A percentile compares a stretch with the other conserved stretches of the same genome.
phyloP scores from a whole-genome alignment of 2,113 vertebrate species.

The Etia nguti region DNA sequence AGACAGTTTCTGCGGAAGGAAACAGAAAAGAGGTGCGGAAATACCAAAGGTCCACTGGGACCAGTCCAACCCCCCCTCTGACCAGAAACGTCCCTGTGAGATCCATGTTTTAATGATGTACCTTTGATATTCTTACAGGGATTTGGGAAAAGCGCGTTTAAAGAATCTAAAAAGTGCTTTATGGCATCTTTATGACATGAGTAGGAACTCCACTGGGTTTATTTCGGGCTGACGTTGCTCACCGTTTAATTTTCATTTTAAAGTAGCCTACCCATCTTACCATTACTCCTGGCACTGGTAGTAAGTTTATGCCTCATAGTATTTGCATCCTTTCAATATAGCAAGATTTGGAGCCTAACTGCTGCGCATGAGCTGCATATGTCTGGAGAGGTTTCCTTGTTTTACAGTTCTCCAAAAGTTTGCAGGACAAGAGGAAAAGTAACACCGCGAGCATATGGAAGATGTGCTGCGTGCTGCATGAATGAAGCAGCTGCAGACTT shows the following conservation, averaged over 20 bases:
- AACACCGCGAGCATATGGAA: neutral
- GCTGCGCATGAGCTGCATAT: neutral
- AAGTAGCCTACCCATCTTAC: neutral
- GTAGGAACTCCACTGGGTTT: neutral
- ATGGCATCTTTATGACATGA: neutral
- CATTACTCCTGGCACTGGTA: neutral
- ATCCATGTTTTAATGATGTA: neutral
- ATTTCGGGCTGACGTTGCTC: neutral
- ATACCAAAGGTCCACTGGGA: slow-evolving; percentile 68
- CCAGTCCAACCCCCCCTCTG: neutral
- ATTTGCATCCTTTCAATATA: fast-evolving
- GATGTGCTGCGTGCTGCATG: neutral
- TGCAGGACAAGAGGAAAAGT: neutral
- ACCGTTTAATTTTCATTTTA: neutral
- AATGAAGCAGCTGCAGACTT: neutral
- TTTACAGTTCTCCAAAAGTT: neutral
- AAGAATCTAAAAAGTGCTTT: neutral
- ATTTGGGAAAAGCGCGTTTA: neutral
- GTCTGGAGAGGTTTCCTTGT: neutral
- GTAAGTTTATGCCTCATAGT: neutral
- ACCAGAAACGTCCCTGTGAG: neutral
- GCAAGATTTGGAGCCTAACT: neutral
- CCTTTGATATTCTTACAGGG: neutral
- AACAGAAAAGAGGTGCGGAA: slow-evolving; percentile 74
- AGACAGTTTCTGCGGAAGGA: slow-evolving; percentile 54